A percentile compares a stretch with the other conserved stretches of the same genome.
phyloP scores from a whole-genome alignment of 2,797 vertebrate genomes.

The Psittacula derbiana region DNA sequence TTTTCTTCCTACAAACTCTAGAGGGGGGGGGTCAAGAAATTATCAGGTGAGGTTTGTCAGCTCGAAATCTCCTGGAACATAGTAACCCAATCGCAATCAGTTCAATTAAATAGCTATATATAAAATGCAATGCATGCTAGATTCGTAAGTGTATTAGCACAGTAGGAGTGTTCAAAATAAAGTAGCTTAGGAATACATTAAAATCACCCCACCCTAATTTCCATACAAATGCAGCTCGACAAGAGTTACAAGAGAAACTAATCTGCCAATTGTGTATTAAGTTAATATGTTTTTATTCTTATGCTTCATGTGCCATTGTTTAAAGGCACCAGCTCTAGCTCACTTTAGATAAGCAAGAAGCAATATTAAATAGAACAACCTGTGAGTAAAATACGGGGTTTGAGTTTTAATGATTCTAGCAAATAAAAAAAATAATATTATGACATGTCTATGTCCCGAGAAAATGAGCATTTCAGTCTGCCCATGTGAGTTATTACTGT shows the following conservation, averaged over 20 bases:
- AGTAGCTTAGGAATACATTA: background rate
- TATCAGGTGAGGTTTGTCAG: background rate
- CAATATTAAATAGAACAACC: background rate
- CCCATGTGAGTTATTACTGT: background rate
- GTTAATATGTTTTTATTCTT: background rate
- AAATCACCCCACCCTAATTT: background rate
- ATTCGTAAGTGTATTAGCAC: background rate
- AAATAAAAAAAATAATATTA: background rate
- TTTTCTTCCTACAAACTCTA: background rate
- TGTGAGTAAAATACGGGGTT: background rate
- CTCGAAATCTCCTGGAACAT: background rate
- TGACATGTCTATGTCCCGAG: background rate
- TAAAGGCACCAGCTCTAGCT: background rate
- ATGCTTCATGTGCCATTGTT: background rate
- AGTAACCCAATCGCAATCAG: background rate
- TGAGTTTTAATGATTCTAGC: background rate
- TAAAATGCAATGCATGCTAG: background rate
- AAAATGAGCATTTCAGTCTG: background rate
- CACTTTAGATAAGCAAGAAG: background rate
- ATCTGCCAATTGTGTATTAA: background rate
- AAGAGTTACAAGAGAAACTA: background rate
- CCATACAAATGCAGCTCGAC: background rate
- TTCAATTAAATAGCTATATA: background rate
- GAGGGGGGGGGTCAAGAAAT: background rate
- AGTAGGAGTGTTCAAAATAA: background rate